Evolutionary conservation across 2,888 invertebrate genomes (phyloP), one percentile per base, ranked within the genome.

Genomic region (Polydrusus pterygomalis): DNA sequence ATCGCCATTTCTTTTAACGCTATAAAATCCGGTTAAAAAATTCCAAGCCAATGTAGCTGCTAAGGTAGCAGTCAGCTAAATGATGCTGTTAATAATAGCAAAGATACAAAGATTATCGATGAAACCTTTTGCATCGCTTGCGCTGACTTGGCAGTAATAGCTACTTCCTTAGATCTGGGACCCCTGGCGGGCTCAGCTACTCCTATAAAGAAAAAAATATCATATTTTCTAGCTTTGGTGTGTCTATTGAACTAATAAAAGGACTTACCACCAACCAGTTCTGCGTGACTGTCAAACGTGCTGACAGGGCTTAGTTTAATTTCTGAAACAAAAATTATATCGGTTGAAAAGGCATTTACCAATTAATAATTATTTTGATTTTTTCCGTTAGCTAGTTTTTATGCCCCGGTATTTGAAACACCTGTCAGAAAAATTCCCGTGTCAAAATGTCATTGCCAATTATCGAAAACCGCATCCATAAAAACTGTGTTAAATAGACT

Each of bases 221-320:
- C 8, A 40, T 13, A 3, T 2, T n/a, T n/a, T 13, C 10, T 43
- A 17, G 8, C 7, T n/a, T 9, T 47, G 2, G 2, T n/a, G n/a
- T n/a, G 17, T 1, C 5, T 47, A n/a, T 47, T 47, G 18, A 1
- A 17, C 7, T 34, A 20, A 49, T 6, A 34, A 25, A 65, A 49
- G 20, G 18, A 43, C 74, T 87, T 83, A 88, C 88, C 88, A 83
- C 87, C 88, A 49, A 87, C 84, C 79, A 88, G 86, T 82, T 87
- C 87, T 77, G 88, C 85, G 76, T 87, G 88, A 81, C 87, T 87
- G 82, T 87, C 87, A 74, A 86, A 86, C 70, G 87, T 85, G 75
- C 86, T 86, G 78, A 87, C 86, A 47, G 88, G 87, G 74, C 87
- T 87, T 71, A 88, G 85, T 84, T 88, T 88, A 79, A 88, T 88